phyloP scores from a whole-genome alignment of 2,113 vertebrate species.

The Plestiodon gilberti region DNA sequence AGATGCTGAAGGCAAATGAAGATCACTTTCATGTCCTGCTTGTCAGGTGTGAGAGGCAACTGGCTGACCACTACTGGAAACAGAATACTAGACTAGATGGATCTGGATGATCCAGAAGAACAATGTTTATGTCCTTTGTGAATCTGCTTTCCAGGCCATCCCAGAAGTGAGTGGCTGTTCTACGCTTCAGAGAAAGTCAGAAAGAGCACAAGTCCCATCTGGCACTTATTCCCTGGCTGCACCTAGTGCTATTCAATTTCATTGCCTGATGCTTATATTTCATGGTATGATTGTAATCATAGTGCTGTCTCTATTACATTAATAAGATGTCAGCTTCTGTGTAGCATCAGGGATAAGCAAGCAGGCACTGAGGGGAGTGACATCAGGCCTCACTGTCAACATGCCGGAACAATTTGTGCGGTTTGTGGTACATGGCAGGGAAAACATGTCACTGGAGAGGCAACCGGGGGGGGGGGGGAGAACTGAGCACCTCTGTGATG shows the following conservation, averaged over 20 bases:
- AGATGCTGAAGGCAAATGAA: not conserved
- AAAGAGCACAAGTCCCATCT: constrained; percentile 47
- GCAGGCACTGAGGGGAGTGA: constrained; percentile 39
- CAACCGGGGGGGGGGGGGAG: not conserved
- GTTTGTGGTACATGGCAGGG: rapidly evolving
- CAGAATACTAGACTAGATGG: not conserved
- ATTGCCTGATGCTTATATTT: constrained; percentile 60
- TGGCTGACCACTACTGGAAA: not conserved
- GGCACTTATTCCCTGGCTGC: not conserved
- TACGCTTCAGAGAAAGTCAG: constrained; percentile 15
- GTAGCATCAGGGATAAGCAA: constrained; percentile 56
- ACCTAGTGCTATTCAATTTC: constrained; percentile 58
- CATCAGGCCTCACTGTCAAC: constrained; percentile 19
- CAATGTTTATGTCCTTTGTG: rapidly evolving
- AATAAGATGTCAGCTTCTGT: constrained; percentile 53
- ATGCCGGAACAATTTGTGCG: not conserved
- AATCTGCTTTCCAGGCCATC: not conserved
- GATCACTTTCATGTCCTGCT: not conserved
- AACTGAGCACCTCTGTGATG: not conserved
- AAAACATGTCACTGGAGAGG: not conserved
- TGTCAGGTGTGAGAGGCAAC: not conserved
- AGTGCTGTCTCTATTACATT: constrained; percentile 36
- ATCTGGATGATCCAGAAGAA: not conserved
- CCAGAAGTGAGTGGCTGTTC: not conserved
- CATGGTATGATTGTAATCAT: constrained; percentile 55